Percentiles rank a stretch among this genome's conserved stretches.
phyloP scores from a whole-genome alignment of 2,113 vertebrate species.

The Polyodon spathula region DNA sequence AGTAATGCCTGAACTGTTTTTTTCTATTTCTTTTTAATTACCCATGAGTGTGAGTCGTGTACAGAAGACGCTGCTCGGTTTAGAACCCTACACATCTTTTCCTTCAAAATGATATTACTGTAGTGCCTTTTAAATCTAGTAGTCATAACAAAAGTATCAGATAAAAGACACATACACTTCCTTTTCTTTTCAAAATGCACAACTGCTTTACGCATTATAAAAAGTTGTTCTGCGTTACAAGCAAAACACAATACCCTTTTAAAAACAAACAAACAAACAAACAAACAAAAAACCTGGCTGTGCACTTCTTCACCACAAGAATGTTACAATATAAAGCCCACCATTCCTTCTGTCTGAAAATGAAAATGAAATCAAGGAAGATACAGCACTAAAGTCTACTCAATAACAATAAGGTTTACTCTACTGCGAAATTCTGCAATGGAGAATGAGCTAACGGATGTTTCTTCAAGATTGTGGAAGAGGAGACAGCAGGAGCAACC shows the following conservation, averaged over 20 bases:
- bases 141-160: slow-evolving; percentile 7
- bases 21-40: slow-evolving; percentile 8
- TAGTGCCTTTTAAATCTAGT: slow-evolving; percentile 9
- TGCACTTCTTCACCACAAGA: background rate
- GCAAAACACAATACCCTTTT: background rate
- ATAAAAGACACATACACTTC: slow-evolving; percentile 2
- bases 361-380: no score
- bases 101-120: slow-evolving; percentile 7
- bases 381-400: no score
- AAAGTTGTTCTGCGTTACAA: background rate
- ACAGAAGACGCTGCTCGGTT: background rate
- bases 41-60: slow-evolving; percentile 6
- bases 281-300: background rate
- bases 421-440: no score
- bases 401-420: no score
- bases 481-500: no score
- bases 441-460: no score
- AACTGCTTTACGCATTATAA: background rate
- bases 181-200: background rate
- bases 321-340: no score
- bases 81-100: slow-evolving; percentile 7
- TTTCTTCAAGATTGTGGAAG: no score
- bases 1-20: background rate
- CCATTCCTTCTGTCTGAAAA: no score
- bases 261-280: background rate